These are phyloP conservation scores for Ondatra zibethicus DNA, from an alignment of 2,113 vertebrate species.

Conservation along the genomic window DNA sequence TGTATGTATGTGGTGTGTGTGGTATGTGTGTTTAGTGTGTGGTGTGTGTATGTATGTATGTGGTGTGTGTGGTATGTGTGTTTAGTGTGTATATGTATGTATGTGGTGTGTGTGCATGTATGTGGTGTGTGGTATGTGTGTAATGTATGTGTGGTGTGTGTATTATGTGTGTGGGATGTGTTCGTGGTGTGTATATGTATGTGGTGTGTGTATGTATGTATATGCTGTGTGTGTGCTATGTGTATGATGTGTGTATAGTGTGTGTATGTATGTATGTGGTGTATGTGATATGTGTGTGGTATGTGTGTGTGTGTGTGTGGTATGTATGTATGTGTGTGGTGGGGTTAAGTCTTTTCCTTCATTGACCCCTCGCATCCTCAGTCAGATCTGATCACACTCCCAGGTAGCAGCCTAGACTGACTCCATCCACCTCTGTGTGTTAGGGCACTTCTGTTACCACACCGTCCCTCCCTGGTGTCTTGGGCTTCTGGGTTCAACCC, in stretches of 20 bases:
- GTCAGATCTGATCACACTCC: background rate
- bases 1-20: background rate
- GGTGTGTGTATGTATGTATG: background rate
- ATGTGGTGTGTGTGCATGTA: background rate
- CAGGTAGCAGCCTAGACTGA: background rate
- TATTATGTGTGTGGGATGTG: background rate
- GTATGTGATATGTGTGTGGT: background rate
- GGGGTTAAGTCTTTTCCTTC: background rate
- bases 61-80: background rate
- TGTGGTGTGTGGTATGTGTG: background rate
- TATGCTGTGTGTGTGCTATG: too few species aligned
- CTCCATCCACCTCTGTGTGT: rapidly evolving
- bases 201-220: background rate
- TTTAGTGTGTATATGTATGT: too few species aligned
- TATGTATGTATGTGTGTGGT: too few species aligned
- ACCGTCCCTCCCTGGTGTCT: background rate
- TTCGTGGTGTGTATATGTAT: background rate
- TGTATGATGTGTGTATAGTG: background rate
- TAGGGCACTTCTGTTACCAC: background rate
- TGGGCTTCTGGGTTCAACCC: background rate
- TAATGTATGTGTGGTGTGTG: background rate
- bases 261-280: background rate
- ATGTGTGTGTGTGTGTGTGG: background rate
- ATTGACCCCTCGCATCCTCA: background rate
- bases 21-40: background rate